Base-by-base conservation (phyloP, 1,140 invertebrate species). In the Listronotus bonariensis region DNA sequence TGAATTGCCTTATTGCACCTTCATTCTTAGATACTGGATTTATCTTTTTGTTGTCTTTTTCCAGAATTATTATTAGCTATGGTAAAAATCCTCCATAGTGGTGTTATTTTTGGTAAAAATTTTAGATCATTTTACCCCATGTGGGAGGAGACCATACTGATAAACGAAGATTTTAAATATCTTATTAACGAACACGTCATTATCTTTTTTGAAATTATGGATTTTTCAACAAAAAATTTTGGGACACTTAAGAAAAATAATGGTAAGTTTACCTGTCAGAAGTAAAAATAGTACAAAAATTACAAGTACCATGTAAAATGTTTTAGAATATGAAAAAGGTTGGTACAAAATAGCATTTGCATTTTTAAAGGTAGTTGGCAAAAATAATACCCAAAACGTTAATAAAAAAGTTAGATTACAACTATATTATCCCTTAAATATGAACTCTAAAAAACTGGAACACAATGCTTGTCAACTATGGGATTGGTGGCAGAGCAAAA, bases 161-260 rank as follows among this genome's bases (percentile, higher is more conserved):
- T 77, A 46, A 74, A 77, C 53, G 72, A 76, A 52, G 69, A 72
- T 46, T 67, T 73, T 40, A 63, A 71, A 32, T 70, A 75, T 59
- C 49, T 74, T 26, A 48, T 66, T 58, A 58, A 57, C 18, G 55
- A 68, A 17, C 68, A 65, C 43, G 55, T 73, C 12, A 70, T 76
- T 15, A 65, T 76, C 51, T 72, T 77, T 64, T 77, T 77, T 70
- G 74, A 77, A 68, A 55, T 77, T 17, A 56, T 75, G 14, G 72
- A 74, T 66, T 49, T 63, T 49, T 42, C 63, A 15, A 36, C 49
- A 42, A 55, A 55, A 20, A 20, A 41, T 10, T 17, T 53, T 15
- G 48, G 45, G 10, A 32, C 18, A 45, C 38, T 69, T 54, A 45
- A 42, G 31, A 61, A 58, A 26, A 43, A 68, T 11, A 63, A 63